Evolutionary conservation across 2,888 invertebrate species (phyloP), one percentile per base, ranked within the genome.

Genomic region (Stramonita haemastoma): DNA sequence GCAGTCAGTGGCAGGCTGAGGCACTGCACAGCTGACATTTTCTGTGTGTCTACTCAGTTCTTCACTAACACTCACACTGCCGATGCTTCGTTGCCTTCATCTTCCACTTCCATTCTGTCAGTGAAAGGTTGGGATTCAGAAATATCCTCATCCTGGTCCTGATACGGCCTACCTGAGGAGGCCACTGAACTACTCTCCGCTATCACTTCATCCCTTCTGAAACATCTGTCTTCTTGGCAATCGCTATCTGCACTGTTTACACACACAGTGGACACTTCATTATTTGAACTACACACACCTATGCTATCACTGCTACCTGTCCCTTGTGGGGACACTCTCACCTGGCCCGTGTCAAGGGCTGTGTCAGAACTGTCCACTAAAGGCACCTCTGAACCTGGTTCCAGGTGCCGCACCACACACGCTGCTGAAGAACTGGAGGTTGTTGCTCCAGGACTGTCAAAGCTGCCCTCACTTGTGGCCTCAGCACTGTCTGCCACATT

Each of bases 231-330:
- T 22, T 73, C 56, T 8, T 32, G 46, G 22, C 46, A 29, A 29
- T 87, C 89, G 32, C 70, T 90, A 83, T 91, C 92, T 66, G 91
- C 89, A 86, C 92, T 91, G 26, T 36, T 89, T 89, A 79, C 89
- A 91, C 70, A 91, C 87, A 86, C 86, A 70, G 15, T 86, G 36
- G 86, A 89, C 29, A 46, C 81, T 36, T 88, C 83, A 83, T 86
- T 90, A 77, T 87, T 87, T 60, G 87, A 88, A 85, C 87, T 87
- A 87, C 89, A 84, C 81, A 89, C 89, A 66, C 79, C 81, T 36
- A 56, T 32, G 34, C 86, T 89, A 66, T 89, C 89, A 46, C 56
- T 34, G 26, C 77, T 46, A 57, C 46, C 22, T 32, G 36, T 26
- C 32, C 56, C 66, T 29, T 77, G 77, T 8, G n/a, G 73, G 56